Percentiles rank a stretch among this genome's conserved stretches.
Conservation (phyloP, 2,113 vertebrate species). For the Melanotaenia duboulayi region DNA sequence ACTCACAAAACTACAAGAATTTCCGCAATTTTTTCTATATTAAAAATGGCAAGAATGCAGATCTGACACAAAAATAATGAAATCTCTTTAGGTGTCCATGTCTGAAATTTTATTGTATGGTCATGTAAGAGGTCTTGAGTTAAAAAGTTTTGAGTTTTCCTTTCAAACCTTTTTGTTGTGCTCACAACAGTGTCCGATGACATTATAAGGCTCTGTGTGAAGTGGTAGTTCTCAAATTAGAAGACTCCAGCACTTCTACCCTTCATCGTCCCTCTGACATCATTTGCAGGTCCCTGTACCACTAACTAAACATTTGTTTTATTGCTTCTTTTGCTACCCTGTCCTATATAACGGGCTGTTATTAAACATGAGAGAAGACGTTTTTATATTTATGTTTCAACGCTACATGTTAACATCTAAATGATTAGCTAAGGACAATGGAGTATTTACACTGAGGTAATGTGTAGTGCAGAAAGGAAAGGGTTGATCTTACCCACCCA, state of each 20-base stretch:
- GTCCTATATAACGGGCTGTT: constrained; percentile 46
- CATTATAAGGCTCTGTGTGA: constrained; percentile 66
- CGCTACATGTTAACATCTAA: constrained; percentile 54
- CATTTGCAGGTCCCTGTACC: constrained; percentile 44
- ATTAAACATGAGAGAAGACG: constrained; percentile 56
- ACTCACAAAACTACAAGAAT: no score
- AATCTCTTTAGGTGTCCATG: not conserved
- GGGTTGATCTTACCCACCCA: constrained; percentile 12
- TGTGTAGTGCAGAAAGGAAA: constrained; percentile 68
- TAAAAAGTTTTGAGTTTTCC: constrained; percentile 28
- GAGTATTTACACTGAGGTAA: constrained; percentile 59
- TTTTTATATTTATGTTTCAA: constrained; percentile 65
- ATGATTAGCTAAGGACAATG: constrained; percentile 36
- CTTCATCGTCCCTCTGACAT: constrained; percentile 57
- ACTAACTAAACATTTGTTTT: constrained; percentile 42
- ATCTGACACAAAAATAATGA: not conserved
- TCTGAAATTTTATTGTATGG: not conserved
- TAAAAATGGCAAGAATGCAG: not conserved
- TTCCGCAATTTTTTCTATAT: no score
- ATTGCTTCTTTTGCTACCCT: constrained; percentile 37
- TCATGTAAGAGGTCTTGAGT: not conserved
- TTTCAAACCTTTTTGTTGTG: constrained; percentile 19
- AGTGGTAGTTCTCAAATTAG: constrained; percentile 51
- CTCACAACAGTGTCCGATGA: constrained; percentile 41
- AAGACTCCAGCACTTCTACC: constrained; percentile 41